These are phyloP conservation scores for Zonotrichia leucophrys DNA, from an alignment of 2,113 vertebrate species.

Conservation along the genomic window DNA sequence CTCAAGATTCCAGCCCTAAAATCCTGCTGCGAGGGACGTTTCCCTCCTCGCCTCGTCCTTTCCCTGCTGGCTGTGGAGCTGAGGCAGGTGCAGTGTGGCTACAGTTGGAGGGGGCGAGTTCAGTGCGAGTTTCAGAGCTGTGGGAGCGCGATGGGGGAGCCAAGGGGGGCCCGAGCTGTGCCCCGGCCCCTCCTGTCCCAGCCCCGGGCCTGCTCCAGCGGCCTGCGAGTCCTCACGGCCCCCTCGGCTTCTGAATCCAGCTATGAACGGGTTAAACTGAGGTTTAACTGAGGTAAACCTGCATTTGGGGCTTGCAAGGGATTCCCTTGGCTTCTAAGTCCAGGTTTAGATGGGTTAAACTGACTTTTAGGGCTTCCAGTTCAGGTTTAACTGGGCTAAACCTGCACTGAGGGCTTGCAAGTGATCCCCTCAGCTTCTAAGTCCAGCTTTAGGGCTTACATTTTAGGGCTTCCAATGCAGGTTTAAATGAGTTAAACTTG, in stretches of 20 bases:
- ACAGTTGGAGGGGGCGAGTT: background rate
- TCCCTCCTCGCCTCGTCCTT: background rate
- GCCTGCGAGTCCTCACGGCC: background rate
- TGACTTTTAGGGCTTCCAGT: background rate
- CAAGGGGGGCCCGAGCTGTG: rapidly evolving
- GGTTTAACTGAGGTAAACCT: too few relatives aligned
- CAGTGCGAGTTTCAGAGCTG: background rate
- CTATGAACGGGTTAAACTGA: too few relatives aligned
- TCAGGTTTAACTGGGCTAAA: background rate
- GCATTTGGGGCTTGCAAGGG: too few relatives aligned
- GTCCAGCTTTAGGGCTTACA: background rate
- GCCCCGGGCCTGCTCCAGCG: background rate
- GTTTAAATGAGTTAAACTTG: too few relatives aligned
- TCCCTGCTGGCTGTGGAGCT: background rate
- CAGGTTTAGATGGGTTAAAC: background rate
- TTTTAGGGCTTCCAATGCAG: too few relatives aligned
- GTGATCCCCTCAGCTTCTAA: background rate
- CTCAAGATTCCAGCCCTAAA: background rate
- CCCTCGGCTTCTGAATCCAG: background rate
- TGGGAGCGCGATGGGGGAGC: background rate
- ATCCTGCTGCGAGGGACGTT: rapidly evolving
- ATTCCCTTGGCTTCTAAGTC: too few relatives aligned
- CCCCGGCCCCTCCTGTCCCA: background rate
- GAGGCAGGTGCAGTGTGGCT: constrained; percentile 54
- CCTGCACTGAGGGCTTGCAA: background rate